Evolutionary conservation across 2,113 vertebrate genomes (phyloP).

Genomic region (Cisticola juncidis): DNA sequence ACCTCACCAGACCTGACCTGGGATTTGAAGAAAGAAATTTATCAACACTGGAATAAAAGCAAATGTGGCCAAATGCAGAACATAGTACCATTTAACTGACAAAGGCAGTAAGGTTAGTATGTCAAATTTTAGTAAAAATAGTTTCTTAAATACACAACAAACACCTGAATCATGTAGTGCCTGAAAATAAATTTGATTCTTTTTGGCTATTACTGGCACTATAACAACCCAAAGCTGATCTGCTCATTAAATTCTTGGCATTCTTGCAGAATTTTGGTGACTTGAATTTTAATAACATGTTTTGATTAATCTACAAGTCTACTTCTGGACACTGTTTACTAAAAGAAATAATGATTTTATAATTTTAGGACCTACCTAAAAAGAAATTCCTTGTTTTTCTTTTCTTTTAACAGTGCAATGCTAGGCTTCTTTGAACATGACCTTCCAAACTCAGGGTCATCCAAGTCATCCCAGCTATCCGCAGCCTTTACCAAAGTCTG

Average conservation of each 20-base stretch:
- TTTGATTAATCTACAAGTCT: neutral
- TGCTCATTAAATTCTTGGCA: neutral
- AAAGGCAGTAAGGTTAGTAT: neutral
- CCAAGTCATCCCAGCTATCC: conserved; percentile 88
- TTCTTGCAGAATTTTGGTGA: neutral
- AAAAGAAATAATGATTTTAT: neutral
- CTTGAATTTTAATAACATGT: neutral
- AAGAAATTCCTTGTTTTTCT: conserved; percentile 73
- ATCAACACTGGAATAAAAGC: neutral
- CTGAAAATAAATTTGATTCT: neutral
- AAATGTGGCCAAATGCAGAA: neutral
- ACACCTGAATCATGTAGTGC: neutral
- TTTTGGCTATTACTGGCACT: neutral
- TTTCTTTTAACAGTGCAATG: conserved; percentile 79
- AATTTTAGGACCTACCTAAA: conserved; percentile 66
- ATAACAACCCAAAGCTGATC: neutral
- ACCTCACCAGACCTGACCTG: neutral
- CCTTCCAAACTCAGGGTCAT: conserved; percentile 79
- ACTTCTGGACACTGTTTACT: neutral
- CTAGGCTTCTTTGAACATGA: conserved; percentile 90
- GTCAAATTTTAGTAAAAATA: neutral
- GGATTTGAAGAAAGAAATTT: neutral
- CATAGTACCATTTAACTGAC: neutral
- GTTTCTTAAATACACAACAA: neutral
- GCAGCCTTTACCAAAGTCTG: conserved; percentile 79